Evolutionary conservation across 2,113 vertebrate genomes (phyloP).

Genomic region (Perca schrenkii): DNA sequence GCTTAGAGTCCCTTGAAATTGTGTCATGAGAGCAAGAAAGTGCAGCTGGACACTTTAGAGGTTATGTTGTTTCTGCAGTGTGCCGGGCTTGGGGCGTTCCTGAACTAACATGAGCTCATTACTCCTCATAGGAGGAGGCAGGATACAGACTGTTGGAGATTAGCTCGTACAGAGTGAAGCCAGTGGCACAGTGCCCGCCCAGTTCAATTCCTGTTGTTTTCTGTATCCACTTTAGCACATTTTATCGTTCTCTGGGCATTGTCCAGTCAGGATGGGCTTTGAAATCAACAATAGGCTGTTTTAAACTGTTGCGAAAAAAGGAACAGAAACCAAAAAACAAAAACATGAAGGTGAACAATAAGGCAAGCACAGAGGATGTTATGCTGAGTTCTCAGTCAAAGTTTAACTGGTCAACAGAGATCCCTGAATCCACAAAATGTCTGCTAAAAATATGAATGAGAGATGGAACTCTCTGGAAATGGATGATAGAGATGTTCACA

Average conservation of each 20-base stretch:
- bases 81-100: constrained; percentile 11
- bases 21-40: not conserved
- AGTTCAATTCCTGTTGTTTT: constrained; percentile 41
- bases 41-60: constrained; percentile 21
- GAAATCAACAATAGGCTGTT: not conserved
- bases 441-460: too few species aligned
- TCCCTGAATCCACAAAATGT: not conserved
- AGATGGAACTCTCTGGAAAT: too few species aligned
- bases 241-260: not conserved
- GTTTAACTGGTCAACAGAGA: not conserved
- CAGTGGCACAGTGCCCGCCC: constrained; percentile 16
- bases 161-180: constrained; percentile 2
- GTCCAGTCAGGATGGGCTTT: not conserved
- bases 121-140: constrained; percentile 29
- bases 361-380: not conserved
- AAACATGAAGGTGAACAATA: not conserved
- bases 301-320: not conserved
- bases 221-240: not conserved
- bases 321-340: too few species aligned
- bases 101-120: constrained; percentile 38
- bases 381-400: not conserved
- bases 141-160: constrained; percentile 61
- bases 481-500: too few species aligned
- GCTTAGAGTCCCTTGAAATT: not conserved
- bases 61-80: constrained; percentile 2